phyloP scores from a whole-genome alignment of 2,113 vertebrate species.

The Cinclus mexicanus region DNA sequence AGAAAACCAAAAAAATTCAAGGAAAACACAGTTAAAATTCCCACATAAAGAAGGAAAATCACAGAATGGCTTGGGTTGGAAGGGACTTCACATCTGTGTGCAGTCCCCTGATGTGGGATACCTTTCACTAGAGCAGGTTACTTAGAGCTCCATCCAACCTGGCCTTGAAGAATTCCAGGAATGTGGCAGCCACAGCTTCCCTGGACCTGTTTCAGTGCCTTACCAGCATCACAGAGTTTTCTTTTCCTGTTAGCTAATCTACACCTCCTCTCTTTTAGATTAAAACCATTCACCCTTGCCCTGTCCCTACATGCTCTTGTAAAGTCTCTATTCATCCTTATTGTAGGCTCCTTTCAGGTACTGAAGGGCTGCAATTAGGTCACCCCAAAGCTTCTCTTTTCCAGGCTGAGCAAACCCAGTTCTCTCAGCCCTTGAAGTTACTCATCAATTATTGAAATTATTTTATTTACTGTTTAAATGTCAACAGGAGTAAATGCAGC shows the following conservation, averaged over 20 bases:
- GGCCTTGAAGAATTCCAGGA: neutral
- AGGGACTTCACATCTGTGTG: neutral
- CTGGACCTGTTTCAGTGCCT: neutral
- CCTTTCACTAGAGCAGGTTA: neutral
- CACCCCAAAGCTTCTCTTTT: neutral
- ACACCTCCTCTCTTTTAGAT: neutral
- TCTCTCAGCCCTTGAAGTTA: neutral
- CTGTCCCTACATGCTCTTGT: neutral
- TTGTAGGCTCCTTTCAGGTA: neutral
- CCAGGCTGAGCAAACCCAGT: neutral
- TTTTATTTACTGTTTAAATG: neutral
- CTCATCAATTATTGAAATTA: neutral
- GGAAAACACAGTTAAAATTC: neutral
- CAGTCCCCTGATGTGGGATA: neutral
- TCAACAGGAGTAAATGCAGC: neutral
- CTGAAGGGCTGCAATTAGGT: neutral
- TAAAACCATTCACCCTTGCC: neutral
- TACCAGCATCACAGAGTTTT: neutral
- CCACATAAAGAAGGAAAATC: neutral
- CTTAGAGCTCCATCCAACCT: neutral
- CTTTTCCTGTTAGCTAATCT: neutral
- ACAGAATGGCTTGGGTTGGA: neutral
- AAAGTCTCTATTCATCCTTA: neutral
- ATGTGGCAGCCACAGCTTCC: neutral
- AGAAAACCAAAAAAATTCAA: rapidly evolving